Percentiles rank a stretch among this genome's conserved stretches.
These are phyloP conservation scores for Hucho hucho DNA, from an alignment of 2,113 vertebrate genomes.

Conservation along the genomic window DNA sequence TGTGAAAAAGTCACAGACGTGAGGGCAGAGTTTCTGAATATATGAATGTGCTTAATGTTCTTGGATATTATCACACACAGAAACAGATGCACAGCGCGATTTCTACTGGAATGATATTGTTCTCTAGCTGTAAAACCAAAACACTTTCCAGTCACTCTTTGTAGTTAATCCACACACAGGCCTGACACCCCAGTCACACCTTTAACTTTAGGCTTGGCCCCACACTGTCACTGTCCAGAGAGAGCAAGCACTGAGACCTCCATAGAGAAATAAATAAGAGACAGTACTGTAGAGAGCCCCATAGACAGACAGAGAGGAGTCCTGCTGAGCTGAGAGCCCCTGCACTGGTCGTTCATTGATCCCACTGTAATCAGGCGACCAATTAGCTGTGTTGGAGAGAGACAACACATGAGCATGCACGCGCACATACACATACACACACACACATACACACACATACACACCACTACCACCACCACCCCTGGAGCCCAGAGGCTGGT, in stretches of 20 bases:
- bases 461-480: too few species aligned
- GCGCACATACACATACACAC: too few species aligned
- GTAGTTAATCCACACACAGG: not conserved
- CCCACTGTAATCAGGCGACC: slow-evolving; percentile 62
- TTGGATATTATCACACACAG: not conserved
- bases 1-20: not conserved
- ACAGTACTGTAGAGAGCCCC: too few species aligned
- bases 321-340: slow-evolving; percentile 11
- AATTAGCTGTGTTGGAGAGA: slow-evolving; percentile 58
- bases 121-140: too few species aligned
- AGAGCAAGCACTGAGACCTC: too few species aligned
- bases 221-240: not conserved
- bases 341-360: slow-evolving; percentile 44
- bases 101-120: too few species aligned
- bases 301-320: too few species aligned
- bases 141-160: too few species aligned
- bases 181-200: too few species aligned
- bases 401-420: slow-evolving; percentile 4
- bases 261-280: not conserved
- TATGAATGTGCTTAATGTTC: slow-evolving; percentile 12
- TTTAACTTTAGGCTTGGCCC: not conserved
- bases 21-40: not conserved
- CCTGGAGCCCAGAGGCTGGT: too few species aligned
- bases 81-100: not conserved
- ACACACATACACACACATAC: too few species aligned